Evolutionary conservation across 2,113 vertebrate species (phyloP).

Genomic region (Tautogolabrus adspersus): DNA sequence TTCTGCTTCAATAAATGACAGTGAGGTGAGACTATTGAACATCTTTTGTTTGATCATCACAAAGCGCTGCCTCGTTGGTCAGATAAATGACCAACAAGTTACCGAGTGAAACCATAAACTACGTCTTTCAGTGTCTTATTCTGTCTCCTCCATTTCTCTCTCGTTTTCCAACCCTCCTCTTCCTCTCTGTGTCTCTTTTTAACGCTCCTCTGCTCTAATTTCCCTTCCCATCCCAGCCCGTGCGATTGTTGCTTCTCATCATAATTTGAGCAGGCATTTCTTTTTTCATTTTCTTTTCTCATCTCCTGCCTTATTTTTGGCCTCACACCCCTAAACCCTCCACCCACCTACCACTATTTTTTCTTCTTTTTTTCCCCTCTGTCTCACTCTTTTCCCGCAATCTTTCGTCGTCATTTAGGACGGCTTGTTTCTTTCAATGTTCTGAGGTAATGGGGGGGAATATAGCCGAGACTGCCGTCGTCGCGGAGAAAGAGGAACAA

Average conservation of each 20-base stretch:
- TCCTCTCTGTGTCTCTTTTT: conserved; percentile 57
- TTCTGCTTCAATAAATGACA: neutral
- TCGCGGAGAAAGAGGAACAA: conserved; percentile 74
- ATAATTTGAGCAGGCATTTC: conserved; percentile 72
- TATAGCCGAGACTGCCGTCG: conserved; percentile 62
- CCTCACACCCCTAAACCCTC: conserved; percentile 39
- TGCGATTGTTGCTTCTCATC: conserved; percentile 71
- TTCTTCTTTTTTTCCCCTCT: conserved; percentile 26
- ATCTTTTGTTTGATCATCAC: conserved; percentile 6
- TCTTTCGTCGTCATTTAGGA: conserved; percentile 71
- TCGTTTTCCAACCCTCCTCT: conserved; percentile 24
- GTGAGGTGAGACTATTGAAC: neutral
- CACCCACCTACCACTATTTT: conserved; percentile 30
- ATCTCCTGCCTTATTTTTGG: conserved; percentile 77
- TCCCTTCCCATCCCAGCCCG: conserved; percentile 46
- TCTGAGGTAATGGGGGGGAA: conserved; percentile 80
- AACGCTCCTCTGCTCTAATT: conserved; percentile 69
- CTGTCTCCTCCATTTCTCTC: conserved; percentile 37
- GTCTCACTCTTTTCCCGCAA: conserved; percentile 60
- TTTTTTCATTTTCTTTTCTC: conserved; percentile 74
- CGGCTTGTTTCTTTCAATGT: conserved; percentile 80
- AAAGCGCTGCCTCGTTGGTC: neutral
- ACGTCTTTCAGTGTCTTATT: conserved; percentile 8
- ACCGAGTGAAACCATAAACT: conserved; percentile 25
- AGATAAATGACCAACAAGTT: conserved; percentile 31